Conservation (phyloP, 2,113 vertebrate genomes). For the Oncorhynchus keta region DNA sequence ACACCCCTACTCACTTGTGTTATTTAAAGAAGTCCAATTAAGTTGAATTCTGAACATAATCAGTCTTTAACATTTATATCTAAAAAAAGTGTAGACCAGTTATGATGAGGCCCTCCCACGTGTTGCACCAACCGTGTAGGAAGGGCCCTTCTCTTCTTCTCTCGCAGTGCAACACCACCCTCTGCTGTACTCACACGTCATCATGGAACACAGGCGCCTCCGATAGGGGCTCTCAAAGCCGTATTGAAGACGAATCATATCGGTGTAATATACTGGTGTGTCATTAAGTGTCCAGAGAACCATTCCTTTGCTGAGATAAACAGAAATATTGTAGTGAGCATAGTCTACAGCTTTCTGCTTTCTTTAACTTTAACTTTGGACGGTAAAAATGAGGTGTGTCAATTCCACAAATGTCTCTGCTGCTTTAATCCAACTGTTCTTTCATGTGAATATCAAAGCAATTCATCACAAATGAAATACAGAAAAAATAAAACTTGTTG, state of each 20-base stretch:
- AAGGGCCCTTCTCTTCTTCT: neutral
- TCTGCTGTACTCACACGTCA: slow-evolving; percentile 47
- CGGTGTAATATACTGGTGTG: too few relatives aligned
- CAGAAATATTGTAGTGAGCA: too few relatives aligned
- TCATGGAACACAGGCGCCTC: neutral
- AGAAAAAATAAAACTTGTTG: neutral
- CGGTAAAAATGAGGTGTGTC: neutral
- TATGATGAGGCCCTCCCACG: slow-evolving; percentile 48
- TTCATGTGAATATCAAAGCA: slow-evolving; percentile 15
- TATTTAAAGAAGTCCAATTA: slow-evolving; percentile 75
- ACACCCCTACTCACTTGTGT: slow-evolving; percentile 28
- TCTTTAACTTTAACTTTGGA: neutral
- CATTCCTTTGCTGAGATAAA: too few relatives aligned
- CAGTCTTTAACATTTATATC: slow-evolving; percentile 65
- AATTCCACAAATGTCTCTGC: neutral
- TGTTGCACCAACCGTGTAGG: slow-evolving; percentile 8
- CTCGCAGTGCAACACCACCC: slow-evolving; percentile 61
- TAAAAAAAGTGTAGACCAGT: slow-evolving; percentile 46
- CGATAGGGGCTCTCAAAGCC: neutral
- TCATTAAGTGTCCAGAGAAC: too few relatives aligned
- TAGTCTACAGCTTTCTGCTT: neutral
- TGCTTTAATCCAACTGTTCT: neutral
- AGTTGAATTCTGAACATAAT: slow-evolving; percentile 69
- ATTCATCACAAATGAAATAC: slow-evolving; percentile 12
- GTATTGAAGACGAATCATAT: neutral